Base-by-base conservation (phyloP, 2,797 vertebrate genomes). In the Neomorphus geoffroyi region DNA sequence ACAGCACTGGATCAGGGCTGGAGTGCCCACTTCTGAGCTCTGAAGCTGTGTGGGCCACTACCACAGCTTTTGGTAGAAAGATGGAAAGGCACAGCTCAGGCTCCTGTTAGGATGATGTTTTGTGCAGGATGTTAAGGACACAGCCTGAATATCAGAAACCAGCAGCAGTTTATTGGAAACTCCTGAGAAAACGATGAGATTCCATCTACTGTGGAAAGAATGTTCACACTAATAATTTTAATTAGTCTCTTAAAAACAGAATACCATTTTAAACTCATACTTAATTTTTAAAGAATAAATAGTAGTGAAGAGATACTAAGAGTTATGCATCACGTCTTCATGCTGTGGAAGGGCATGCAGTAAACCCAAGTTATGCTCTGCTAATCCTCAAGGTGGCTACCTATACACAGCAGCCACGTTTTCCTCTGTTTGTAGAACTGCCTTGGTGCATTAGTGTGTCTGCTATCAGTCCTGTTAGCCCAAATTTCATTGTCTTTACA, bases 381-480 rank as follows among this genome's bases (percentile, higher is more conserved):
- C 51, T 66, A 5, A n/a, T 88, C 93, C 96, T 96, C 91, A 65
- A 84, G 95, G 91, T 96, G 95, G 95, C 96, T 81, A 81, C 70
- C 96, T 90, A 32, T 3, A 2, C 94, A 66, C 88, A 64, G 86
- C 80, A 53, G 91, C 62, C 58, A 84, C 53, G 3, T 60, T 71
- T 46, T 54, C n/a, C 65, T 74, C 71, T 1, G 0, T 21, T 21
- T 30, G 9, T 13, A 41, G 37, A 35, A 60, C 67, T 78, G 71
- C 72, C 27, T 73, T 41, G 37, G 39, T 10, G 22, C 37, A 3
- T 67, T 64, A 22, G 15, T 21, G 1, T 12, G 18, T 19, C 80
- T 73, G 32, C 65, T 66, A 1, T 35, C 60, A 88, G 65, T 62
- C 72, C 75, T 30, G 5, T 41, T 81, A 32, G 28, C 69, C 80